phyloP scores from a whole-genome alignment of 2,888 invertebrate genomes.

The Chaetoderma sp. region DNA sequence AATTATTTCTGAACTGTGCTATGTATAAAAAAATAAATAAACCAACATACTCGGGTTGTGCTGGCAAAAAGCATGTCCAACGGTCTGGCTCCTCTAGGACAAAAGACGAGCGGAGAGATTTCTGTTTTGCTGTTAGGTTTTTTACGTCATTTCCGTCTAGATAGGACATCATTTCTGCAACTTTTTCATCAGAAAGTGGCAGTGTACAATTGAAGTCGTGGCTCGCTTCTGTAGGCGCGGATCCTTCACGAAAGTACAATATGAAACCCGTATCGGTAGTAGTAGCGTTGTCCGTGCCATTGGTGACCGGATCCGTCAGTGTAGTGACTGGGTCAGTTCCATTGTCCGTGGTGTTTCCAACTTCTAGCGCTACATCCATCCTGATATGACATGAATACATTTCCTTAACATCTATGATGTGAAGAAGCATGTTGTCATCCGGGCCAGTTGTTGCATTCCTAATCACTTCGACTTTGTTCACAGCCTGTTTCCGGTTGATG shows the following conservation, averaged over 20 bases:
- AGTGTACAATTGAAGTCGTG: slow-evolving; percentile 40
- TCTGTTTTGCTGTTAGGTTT: too few relatives aligned
- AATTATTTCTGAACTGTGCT: too few relatives aligned
- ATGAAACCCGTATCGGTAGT: neutral
- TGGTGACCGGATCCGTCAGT: neutral
- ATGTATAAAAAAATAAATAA: too few relatives aligned
- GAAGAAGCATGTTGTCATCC: slow-evolving; percentile 28
- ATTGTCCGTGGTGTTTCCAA: too few relatives aligned
- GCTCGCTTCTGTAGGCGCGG: slow-evolving; percentile 24
- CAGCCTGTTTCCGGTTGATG: slow-evolving; percentile 27
- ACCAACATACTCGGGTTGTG: too few relatives aligned
- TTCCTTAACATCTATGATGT: too few relatives aligned
- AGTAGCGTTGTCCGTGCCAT: slow-evolving; percentile 1
- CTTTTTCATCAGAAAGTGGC: slow-evolving; percentile 21
- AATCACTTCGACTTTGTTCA: slow-evolving; percentile 7
- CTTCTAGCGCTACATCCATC: too few relatives aligned
- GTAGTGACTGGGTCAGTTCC: slow-evolving; percentile 3
- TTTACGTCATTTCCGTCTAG: slow-evolving; percentile 31
- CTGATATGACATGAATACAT: too few relatives aligned
- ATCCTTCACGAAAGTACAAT: slow-evolving; percentile 13
- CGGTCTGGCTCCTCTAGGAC: slow-evolving; percentile 25
- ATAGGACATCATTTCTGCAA: slow-evolving; percentile 35
- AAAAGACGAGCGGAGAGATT: slow-evolving; percentile 28
- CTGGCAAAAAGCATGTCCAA: slow-evolving; percentile 35
- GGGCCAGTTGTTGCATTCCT: slow-evolving; percentile 25